Evolutionary conservation across 2,797 vertebrate genomes (phyloP), one percentile per base, ranked within the genome.

Genomic region (Tachyglossus aculeatus): DNA sequence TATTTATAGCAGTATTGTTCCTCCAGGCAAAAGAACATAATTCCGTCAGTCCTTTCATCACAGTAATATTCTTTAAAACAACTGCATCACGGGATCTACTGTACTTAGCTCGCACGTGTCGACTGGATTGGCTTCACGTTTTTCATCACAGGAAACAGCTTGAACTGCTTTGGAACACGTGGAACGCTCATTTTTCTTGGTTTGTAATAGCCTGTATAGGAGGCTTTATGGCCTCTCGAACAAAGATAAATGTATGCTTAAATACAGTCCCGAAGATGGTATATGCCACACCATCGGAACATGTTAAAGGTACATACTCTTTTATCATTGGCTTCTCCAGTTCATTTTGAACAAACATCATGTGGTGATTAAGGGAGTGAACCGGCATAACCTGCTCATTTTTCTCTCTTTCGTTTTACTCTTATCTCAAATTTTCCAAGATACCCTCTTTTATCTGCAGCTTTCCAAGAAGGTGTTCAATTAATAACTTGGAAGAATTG

Each of bases 21-120:
- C 19, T 86, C 82, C 71, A 81, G 77, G 67, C 82, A 77, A 84
- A 86, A 82, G 69, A 74, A 67, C 40, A 33, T 81, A 77, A 88
- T 90, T 87, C 86, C 83, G 87, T 82, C 72, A 80, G 78, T 89
- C 89, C 82, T 90, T 89, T 88, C 86, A 87, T 84, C 86, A 78
- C 84, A 67, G 77, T 85, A 83, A 85, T 86, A 81, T 85, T 81
- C 69, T 80, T 87, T 67, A 81, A 87, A 91, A 86, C 69, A 61
- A 67, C 67, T 64, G 59, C 74, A 77, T 86, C 79, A 24, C 83
- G 81, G 77, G 74, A 82, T 74, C 82, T 83, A 44, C 72, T 86
- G 65, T 88, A 48, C 71, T 87, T 82, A 77, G 71, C 67, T 83
- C 73, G 53, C 83, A 57, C 51, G 10, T 82, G 80, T 78, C 83